Evolutionary conservation across 1,140 invertebrate species (phyloP).

Genomic region (Pachypeltis micranthus): DNA sequence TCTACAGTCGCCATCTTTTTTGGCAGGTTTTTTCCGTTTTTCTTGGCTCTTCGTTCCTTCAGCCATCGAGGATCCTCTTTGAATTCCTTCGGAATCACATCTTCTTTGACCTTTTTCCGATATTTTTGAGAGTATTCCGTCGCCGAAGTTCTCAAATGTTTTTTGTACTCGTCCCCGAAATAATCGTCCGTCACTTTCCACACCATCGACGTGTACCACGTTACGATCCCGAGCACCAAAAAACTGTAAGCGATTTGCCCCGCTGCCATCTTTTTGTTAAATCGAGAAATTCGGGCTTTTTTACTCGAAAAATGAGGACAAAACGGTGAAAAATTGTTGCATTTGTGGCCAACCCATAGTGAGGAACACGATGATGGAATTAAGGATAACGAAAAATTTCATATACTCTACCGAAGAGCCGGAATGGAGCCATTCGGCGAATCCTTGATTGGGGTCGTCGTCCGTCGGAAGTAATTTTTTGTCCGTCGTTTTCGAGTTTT

Average conservation of each 20-base stretch:
- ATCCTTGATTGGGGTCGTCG: conserved; percentile 31
- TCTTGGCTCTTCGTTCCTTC: background rate
- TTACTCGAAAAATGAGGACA: conserved; percentile 32
- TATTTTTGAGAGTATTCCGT: background rate
- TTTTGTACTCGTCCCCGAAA: conserved; percentile 20
- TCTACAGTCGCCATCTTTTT: no score
- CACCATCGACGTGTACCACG: conserved; percentile 17
- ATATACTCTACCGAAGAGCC: conserved; percentile 43
- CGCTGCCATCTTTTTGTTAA: conserved; percentile 15
- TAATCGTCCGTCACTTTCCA: conserved; percentile 18
- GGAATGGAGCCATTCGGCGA: conserved; percentile 43
- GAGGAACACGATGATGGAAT: conserved; percentile 42
- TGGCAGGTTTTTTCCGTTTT: no score
- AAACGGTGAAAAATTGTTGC: conserved; percentile 32
- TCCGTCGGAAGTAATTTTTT: background rate
- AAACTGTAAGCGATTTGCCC: conserved; percentile 12
- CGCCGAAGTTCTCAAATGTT: conserved; percentile 12
- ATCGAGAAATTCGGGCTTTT: background rate
- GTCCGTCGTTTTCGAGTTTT: background rate
- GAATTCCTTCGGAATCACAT: background rate
- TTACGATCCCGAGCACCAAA: conserved; percentile 12
- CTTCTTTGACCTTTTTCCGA: background rate
- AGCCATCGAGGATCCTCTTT: background rate
- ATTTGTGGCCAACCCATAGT: conserved; percentile 44
- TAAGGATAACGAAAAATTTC: conserved; percentile 44